Evolutionary conservation across 2,888 invertebrate genomes (phyloP), one percentile per base, ranked within the genome.

Genomic region (Pegoplata infirma): DNA sequence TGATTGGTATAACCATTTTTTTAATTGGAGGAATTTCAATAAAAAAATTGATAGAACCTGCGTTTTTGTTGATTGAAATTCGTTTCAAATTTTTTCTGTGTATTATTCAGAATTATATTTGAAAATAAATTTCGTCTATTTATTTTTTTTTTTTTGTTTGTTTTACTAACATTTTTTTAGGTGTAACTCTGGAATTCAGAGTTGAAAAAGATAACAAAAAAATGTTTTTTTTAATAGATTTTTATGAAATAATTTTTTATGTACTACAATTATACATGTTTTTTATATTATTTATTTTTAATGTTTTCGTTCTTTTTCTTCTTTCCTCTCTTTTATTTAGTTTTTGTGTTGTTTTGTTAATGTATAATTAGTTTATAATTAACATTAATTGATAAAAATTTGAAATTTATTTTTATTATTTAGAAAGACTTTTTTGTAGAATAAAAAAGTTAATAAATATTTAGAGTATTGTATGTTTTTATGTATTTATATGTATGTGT

Each of bases 221-320:
- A n/a, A n/a, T 32, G 32, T 28, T 28, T 28, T 28, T 28, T 28
- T 28, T 23, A 6, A 23, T 5, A 28, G 3, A 28, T 28, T 5
- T 28, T 28, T 28, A 28, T 28, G 28, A 28, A 28, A 36, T n/a
- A n/a, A n/a, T n/a, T n/a, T 40, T 40, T 40, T 32, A 17, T 55
- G 32, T 55, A 40, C 69, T 69, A 69, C 59, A 69, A 69, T 59
- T 61, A 59, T 69, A 69, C 69, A 69, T 69, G 28, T 69, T 59
- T 32, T 58, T 23, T 44, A 7, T 8, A 49, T 14, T 14, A 6
- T 49, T 53, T 40, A 3, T 46, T 44, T 44, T 55, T 16, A 23
- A 61, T 68, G 36, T 6, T 49, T 59, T 46, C 6, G 14, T 10
- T 61, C 16, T 47, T n/a, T n/a, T n/a, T n/a, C n/a, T n/a, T n/a